These are phyloP conservation scores for Magallana angulata DNA, from an alignment of 1,140 invertebrate species.

Conservation along the genomic window DNA sequence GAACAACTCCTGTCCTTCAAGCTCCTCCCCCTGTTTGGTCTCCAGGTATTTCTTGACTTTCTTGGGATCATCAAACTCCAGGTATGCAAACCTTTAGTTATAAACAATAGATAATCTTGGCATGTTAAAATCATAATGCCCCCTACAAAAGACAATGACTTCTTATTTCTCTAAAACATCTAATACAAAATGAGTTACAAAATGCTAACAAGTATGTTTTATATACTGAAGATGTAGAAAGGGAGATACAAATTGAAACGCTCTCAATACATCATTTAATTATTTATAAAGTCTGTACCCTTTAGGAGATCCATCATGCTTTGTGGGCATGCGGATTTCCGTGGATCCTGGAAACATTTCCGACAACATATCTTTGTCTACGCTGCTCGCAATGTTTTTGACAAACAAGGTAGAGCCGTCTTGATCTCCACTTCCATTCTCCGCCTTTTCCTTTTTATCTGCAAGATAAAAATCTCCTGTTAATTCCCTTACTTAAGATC, in stretches of 20 bases:
- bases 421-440: constrained; percentile 2
- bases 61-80: constrained; percentile 69
- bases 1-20: constrained; percentile 70
- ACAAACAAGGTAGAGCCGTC: constrained; percentile 64
- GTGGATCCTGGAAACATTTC: constrained; percentile 59
- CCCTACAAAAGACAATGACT: no score
- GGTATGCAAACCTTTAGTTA: constrained; percentile 71
- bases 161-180: no score
- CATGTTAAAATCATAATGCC: no score
- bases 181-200: no score
- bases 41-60: constrained; percentile 65
- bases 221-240: no score
- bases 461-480: neutral
- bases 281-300: constrained; percentile 27
- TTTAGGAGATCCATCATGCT: constrained; percentile 49
- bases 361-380: constrained; percentile 55
- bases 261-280: neutral
- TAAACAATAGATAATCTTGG: neutral
- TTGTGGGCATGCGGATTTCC: constrained; percentile 47
- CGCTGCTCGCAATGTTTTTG: constrained; percentile 62
- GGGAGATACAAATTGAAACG: no score
- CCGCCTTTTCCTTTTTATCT: neutral
- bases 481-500: no score
- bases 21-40: constrained; percentile 71
- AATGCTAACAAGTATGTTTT: no score